phyloP scores from a whole-genome alignment of 2,113 vertebrate species.

The Albula goreensis region DNA sequence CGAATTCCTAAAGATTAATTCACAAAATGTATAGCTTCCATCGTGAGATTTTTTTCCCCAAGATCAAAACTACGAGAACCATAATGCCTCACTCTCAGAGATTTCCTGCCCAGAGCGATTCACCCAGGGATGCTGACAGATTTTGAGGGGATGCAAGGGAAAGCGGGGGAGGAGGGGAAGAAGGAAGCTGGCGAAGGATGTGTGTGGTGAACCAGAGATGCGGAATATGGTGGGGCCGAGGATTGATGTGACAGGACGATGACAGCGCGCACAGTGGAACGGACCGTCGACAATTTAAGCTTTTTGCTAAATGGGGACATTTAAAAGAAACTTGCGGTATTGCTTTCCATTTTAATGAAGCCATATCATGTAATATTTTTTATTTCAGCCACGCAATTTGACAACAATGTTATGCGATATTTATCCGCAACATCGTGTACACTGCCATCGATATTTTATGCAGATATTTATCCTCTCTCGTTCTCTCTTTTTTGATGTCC shows the following conservation, averaged over 20 bases:
- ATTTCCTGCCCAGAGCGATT: conserved; percentile 17
- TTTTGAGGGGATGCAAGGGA: conserved; percentile 59
- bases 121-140: conserved; percentile 32
- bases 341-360: background rate
- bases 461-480: conserved; percentile 2
- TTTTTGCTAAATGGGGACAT: conserved; percentile 22
- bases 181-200: conserved; percentile 50
- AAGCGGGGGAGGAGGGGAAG: conserved; percentile 65
- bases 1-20: too few species aligned
- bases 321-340: conserved; percentile 11
- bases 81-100: conserved; percentile 30
- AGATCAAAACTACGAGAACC: conserved; percentile 42
- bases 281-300: conserved; percentile 6
- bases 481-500: background rate
- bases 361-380: background rate
- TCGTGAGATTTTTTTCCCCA: background rate
- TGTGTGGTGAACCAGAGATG: conserved; percentile 54
- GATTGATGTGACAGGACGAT: conserved; percentile 40
- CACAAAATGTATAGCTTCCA: background rate
- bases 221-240: conserved; percentile 53
- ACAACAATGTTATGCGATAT: background rate
- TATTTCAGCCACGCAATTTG: conserved; percentile 1
- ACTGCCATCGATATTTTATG: background rate
- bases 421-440: background rate
- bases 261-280: conserved; percentile 39